Conservation (phyloP, 2,888 invertebrate species). For the Lasioglossum marginatum region DNA sequence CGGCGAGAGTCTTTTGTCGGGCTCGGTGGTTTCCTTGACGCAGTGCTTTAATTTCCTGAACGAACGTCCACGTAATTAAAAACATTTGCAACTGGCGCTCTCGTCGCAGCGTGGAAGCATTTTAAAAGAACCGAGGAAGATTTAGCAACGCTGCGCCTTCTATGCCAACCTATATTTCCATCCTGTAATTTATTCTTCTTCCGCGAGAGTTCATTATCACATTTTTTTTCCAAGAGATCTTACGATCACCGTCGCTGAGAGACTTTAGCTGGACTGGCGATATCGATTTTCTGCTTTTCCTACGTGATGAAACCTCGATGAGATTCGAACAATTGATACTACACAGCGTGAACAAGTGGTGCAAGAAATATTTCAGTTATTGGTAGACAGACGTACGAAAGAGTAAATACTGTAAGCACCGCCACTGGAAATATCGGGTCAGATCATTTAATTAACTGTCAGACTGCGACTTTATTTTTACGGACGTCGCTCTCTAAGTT, state of each 20-base stretch:
- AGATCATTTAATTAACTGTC: too few species aligned
- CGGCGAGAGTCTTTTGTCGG: conserved; percentile 8
- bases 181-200: not conserved
- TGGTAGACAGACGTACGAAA: not conserved
- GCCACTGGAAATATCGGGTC: too few species aligned
- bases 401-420: too few species aligned
- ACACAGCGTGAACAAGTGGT: too few species aligned
- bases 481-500: too few species aligned
- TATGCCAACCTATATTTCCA: not conserved
- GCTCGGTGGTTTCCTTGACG: conserved; percentile 7
- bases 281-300: not conserved
- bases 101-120: conserved; percentile 8
- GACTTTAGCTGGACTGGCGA: not conserved
- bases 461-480: too few species aligned
- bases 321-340: not conserved
- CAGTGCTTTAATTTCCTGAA: conserved; percentile 37
- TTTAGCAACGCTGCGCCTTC: not conserved
- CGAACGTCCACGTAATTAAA: conserved; percentile 35
- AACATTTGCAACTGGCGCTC: conserved; percentile 13
- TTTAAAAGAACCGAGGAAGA: conserved; percentile 12
- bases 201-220: not conserved
- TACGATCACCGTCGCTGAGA: not conserved
- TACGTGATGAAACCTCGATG: not conserved
- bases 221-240: conserved; percentile 1
- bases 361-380: not conserved